Evolutionary conservation across 37 sponge, comb jelly and placozoan genomes (phyloP), one percentile per base, ranked within the genome.

Genomic region (Petrosia ficiformis): DNA sequence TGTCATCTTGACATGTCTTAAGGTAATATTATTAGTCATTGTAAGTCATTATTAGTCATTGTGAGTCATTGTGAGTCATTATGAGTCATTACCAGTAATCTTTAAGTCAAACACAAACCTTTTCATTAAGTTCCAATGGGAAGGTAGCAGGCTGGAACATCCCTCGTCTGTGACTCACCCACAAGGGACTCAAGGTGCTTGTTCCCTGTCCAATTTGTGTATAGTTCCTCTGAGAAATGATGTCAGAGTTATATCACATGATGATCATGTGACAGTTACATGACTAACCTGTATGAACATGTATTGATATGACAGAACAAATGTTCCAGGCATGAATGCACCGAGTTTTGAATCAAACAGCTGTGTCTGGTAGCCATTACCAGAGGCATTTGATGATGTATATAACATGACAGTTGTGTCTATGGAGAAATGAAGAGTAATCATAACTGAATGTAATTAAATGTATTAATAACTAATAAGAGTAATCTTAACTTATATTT

Each of bases 281-380:
- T 4, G 42, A 31, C 74, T 32, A 14, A 80, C 80, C 90, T 76
- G 80, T n/a, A 80, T 79, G 70, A 86, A 80, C 76, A 86, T 86
- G 71, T 86, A 86, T 65, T 80, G 60, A 26, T 70, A 35, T 14
- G 59, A 33, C 37, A 86, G 56, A 2, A 68, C 70, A 40, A 79
- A 79, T 3, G 86, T 35, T 52, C 80, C 75, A 56, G 14, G 43
- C 2, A 59, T 28, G 54, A 89, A 80, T 25, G 58, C 54, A 4
- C 59, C 80, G 0, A 84, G 77, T 1, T 14, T 28, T 3, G 64
- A 2, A 29, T 80, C 72, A 64, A 74, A 64, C 42, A 68, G 54
- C 19, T 32, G 52, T 2, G 59, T 25, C 5, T 60, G 33, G 54
- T 8, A 48, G 14, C 54, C 14, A 16, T 52, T 77, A 10, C 28